Percentiles rank a stretch among this genome's conserved stretches.
phyloP scores from a whole-genome alignment of 2,888 invertebrate species.

The Kuschelorhynchus macadamiae region DNA sequence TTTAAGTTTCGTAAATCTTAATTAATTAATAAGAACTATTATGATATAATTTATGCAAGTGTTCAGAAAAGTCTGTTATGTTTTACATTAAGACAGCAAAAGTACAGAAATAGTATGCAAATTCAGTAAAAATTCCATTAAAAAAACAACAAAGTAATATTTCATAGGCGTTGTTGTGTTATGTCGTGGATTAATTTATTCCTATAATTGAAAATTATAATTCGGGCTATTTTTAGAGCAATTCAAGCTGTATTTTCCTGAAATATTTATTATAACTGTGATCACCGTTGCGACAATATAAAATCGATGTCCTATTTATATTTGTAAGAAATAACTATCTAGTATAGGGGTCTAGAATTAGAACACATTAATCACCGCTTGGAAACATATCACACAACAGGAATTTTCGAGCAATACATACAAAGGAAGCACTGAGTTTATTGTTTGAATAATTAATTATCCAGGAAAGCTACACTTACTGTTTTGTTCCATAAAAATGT shows the following conservation, averaged over 20 bases:
- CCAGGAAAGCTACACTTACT: constrained; percentile 72
- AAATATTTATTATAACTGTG: constrained; percentile 17
- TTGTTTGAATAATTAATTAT: constrained; percentile 9
- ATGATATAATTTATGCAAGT: too few species aligned
- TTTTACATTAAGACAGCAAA: too few species aligned
- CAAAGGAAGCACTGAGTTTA: too few species aligned
- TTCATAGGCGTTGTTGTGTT: neutral
- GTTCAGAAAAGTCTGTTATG: too few species aligned
- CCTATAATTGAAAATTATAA: constrained; percentile 28
- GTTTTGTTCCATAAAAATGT: constrained; percentile 86
- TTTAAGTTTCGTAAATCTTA: too few species aligned
- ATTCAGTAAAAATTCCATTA: too few species aligned
- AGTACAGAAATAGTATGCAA: too few species aligned
- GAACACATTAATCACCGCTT: too few species aligned
- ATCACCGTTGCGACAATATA: constrained; percentile 23
- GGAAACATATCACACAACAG: neutral
- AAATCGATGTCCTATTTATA: constrained; percentile 41
- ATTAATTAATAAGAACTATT: too few species aligned
- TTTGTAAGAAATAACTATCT: neutral
- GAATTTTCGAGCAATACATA: neutral
- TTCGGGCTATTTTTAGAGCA: constrained; percentile 22
- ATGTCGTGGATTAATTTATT: constrained; percentile 11
- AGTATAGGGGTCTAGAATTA: too few species aligned
- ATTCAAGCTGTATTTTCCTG: neutral
- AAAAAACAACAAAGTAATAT: constrained; percentile 11